Base-by-base conservation (phyloP, 2,797 vertebrate genomes). In the Rhabdophis nuchalis region DNA sequence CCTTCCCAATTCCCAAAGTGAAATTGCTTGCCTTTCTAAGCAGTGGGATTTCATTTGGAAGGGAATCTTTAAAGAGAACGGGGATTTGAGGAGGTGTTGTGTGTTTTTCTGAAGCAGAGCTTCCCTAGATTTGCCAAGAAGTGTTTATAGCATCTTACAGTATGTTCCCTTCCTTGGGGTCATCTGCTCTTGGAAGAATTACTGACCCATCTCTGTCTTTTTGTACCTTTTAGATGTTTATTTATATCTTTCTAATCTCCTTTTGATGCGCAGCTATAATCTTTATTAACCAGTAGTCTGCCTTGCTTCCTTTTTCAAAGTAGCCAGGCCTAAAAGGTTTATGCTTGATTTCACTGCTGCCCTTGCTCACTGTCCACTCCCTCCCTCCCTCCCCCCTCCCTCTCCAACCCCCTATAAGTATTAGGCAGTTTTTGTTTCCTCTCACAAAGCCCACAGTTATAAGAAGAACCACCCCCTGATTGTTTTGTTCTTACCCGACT, bases 401-500 rank as follows among this genome's bases (percentile, higher is more conserved):
- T 20, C 95, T 89, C 90, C 23, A 14, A 16, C 9, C 25, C 25
- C 77, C 36, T 82, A 23, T 32, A 94, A 95, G 96, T 57, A 87
- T 72, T 95, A 95, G 96, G 94, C 82, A 93, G 94, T 96, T 95
- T 95, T 95, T 95, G 95, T 96, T 95, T 96, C 97, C 95, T 97
- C 96, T 97, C 97, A 94, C 96, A 94, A 64, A 64, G 97, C 97
- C 97, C 96, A 36, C 96, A 93, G 96, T 91, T 96, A 96, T 97
- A 96, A 96, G 93, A 97, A 96, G 96, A 96, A 96, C 96, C 96
- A 93, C 94, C 97, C 97, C 97, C 97, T 97, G 97, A 98, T 97
- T 98, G 98, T 98, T 98, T 98, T 98, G 97, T 98, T 98, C 98
- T 98, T 98, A 98, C 98, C 98, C 96, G 97, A 98, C 99, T 99